Conservation (phyloP, 2,888 invertebrate genomes). For the Drosophila hamatofila region DNA sequence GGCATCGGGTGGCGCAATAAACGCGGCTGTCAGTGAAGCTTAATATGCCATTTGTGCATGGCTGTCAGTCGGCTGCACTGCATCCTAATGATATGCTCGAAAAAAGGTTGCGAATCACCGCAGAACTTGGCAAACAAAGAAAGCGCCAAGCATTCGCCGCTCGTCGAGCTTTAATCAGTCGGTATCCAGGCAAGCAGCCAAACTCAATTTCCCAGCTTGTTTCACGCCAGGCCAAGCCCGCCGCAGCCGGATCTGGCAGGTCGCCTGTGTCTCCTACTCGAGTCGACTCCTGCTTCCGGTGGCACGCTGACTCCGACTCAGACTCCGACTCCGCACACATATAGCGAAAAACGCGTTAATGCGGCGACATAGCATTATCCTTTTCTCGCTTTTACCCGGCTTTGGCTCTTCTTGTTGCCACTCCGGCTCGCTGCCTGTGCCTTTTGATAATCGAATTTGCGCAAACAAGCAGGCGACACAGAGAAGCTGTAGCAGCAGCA, state of each 20-base stretch:
- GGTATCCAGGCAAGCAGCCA: slow-evolving; percentile 25
- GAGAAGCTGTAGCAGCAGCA: background rate
- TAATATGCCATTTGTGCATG: slow-evolving; percentile 75
- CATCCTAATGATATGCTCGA: slow-evolving; percentile 76
- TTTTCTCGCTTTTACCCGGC: slow-evolving; percentile 17
- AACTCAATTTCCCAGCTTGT: slow-evolving; percentile 64
- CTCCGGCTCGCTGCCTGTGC: slow-evolving; percentile 35
- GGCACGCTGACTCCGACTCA: background rate
- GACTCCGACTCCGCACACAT: background rate
- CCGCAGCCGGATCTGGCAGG: slow-evolving; percentile 24
- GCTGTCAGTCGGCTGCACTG: slow-evolving; percentile 53
- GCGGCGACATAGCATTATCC: slow-evolving; percentile 73
- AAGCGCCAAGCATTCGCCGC: slow-evolving; percentile 12
- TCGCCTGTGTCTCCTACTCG: slow-evolving; percentile 10
- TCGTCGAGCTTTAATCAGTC: slow-evolving; percentile 59
- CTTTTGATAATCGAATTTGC: slow-evolving; percentile 81
- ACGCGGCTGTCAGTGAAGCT: slow-evolving; percentile 60
- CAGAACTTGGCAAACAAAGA: slow-evolving; percentile 67
- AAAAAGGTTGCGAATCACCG: slow-evolving; percentile 69
- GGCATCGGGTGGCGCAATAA: slow-evolving; percentile 57
- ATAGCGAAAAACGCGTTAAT: slow-evolving; percentile 49
- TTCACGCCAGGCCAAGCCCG: slow-evolving; percentile 48
- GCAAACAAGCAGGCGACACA: slow-evolving; percentile 69
- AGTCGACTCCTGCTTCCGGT: slow-evolving; percentile 22
- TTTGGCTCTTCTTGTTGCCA: slow-evolving; percentile 14